Base-by-base conservation (phyloP, 2,888 invertebrate genomes). In the Ophioninae sp. region DNA sequence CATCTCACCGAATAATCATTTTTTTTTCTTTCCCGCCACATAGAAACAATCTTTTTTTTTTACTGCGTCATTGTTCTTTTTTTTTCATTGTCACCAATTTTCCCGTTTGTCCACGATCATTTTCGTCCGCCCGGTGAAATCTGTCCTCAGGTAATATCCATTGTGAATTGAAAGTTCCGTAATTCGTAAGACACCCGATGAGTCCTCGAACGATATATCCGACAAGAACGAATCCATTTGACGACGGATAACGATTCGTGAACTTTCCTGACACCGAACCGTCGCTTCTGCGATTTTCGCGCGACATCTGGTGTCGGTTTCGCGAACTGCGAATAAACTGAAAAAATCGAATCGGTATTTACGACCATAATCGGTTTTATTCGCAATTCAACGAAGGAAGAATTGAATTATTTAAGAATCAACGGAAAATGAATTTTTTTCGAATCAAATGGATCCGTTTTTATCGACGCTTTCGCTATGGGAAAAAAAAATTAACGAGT, bases 131-230 rank as follows among this genome's bases (percentile, higher is more conserved):
- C 71, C 73, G n/a, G 51, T 51, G 51, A 65, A 65, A 67, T 58
- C 10, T 65, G n/a, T 59, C 23, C 74, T 81, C 80, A 74, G 78
- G 74, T 74, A 51, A 81, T 39, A 69, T 61, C 39, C 37, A 72
- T 17, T 58, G 79, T 75, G 64, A 78, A 83, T 74, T 64, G 64
- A 74, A 71, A 78, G 63, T 79, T 74, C 51, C 77, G 23, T 69
- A 30, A 81, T 63, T 84, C 41, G 64, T 64, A 75, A 75, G 56
- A 6, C 37, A 37, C 51, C 30, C 22, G 69, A 61, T 69, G 6
- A 56, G 20, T 69, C 63, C 41, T 30, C 51, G n/a, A 56, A 39
- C 17, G 30, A 79, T 30, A 79, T 30, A 23, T 56, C 3, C 51
- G 61, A 63, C n/a, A 44, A 37, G 58, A 58, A 64, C 64, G 51